A percentile compares a stretch with the other conserved stretches of the same genome.
These are phyloP conservation scores for Micromesistius poutassou DNA, from an alignment of 2,797 vertebrate species.

Conservation along the genomic window DNA sequence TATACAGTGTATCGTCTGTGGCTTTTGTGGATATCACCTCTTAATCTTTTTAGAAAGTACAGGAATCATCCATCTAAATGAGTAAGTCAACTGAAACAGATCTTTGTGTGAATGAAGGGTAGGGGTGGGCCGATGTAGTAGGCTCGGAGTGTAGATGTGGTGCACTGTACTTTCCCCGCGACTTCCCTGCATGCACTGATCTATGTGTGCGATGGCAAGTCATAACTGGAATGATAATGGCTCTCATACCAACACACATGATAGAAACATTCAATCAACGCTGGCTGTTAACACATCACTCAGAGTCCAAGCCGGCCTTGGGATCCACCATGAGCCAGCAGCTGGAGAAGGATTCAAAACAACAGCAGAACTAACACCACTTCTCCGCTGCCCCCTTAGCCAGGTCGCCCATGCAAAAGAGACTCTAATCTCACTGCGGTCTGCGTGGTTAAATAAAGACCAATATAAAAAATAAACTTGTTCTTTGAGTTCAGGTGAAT, in stretches of 20 bases:
- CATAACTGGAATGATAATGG: not conserved
- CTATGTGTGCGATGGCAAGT: not conserved
- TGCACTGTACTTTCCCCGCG: no score
- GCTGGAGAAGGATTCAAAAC: not conserved
- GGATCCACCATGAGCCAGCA: slow-evolving; percentile 38
- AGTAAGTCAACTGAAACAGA: not conserved
- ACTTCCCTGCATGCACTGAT: not conserved
- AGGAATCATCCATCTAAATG: not conserved
- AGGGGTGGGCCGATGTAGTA: not conserved
- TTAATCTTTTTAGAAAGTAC: not conserved
- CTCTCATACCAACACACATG: slow-evolving; percentile 53
- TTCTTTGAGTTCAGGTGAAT: no score
- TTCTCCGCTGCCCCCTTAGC: not conserved
- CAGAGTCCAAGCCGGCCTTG: slow-evolving; percentile 37
- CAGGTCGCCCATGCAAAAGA: not conserved
- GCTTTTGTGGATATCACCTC: not conserved
- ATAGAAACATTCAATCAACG: slow-evolving; percentile 1
- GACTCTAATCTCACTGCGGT: not conserved
- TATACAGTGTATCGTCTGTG: not conserved
- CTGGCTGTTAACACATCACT: slow-evolving; percentile 62
- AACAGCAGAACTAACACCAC: not conserved
- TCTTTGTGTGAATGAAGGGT: not conserved
- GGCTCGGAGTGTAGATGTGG: not conserved
- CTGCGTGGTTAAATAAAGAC: not conserved
- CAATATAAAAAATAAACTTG: not conserved